These are phyloP conservation scores for Channa striata DNA, from an alignment of 2,797 vertebrate species.

Conservation along the genomic window DNA sequence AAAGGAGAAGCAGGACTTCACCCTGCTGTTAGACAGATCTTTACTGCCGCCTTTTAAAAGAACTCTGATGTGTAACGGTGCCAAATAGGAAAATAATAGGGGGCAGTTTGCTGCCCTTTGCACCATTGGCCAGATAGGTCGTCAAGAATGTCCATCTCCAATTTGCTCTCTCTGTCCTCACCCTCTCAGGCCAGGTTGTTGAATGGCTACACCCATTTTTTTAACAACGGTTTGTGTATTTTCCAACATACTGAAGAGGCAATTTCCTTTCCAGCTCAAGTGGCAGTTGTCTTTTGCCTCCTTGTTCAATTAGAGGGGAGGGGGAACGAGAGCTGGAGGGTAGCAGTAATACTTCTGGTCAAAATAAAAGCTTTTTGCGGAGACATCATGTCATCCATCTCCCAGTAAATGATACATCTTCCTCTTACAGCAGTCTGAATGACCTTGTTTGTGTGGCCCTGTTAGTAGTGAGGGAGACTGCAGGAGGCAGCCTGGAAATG, in stretches of 20 bases:
- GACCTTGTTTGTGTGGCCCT: constrained; percentile 81
- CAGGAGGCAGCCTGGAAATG: constrained; percentile 67
- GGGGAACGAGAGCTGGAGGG: constrained; percentile 45
- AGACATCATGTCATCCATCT: constrained; percentile 80
- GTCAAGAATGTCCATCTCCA: constrained; percentile 57
- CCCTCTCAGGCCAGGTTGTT: constrained; percentile 49
- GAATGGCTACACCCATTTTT: constrained; percentile 54
- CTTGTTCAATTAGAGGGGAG: constrained; percentile 78
- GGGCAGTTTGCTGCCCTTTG: constrained; percentile 38
- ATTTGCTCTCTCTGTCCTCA: constrained; percentile 63
- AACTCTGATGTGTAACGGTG: constrained; percentile 24
- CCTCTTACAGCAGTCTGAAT: constrained; percentile 74
- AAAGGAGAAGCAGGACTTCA: constrained; percentile 4
- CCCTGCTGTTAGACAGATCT: constrained; percentile 26
- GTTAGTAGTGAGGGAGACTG: constrained; percentile 68
- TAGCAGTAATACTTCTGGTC: constrained; percentile 75
- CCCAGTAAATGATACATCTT: constrained; percentile 82
- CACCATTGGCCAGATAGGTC: constrained; percentile 46
- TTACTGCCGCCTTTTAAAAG: constrained; percentile 27
- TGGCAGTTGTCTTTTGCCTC: constrained; percentile 78
- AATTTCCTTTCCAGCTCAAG: constrained; percentile 77
- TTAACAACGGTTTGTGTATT: constrained; percentile 60
- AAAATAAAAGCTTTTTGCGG: constrained; percentile 79
- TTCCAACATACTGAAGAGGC: constrained; percentile 68
- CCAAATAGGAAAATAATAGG: constrained; percentile 37